These are phyloP conservation scores for Lissonota sp. DNA, from an alignment of 2,888 invertebrate genomes.

Conservation along the genomic window DNA sequence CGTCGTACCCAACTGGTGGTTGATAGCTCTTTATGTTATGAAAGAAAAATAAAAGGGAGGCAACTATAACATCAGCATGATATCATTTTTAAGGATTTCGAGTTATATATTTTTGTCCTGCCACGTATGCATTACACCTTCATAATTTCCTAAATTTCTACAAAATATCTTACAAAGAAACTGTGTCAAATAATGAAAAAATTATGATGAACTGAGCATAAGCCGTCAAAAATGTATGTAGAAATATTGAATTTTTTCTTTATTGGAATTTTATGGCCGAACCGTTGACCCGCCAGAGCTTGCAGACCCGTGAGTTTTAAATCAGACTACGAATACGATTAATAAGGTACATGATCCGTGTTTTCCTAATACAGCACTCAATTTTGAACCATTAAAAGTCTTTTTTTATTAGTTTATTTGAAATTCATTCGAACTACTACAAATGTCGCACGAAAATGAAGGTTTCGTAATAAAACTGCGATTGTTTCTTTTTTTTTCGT, in stretches of 20 bases:
- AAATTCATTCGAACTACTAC: too few species aligned
- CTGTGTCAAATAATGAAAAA: background rate
- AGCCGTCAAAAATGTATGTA: background rate
- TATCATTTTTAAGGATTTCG: background rate
- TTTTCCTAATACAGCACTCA: too few species aligned
- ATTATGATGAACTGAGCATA: background rate
- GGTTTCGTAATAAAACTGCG: background rate
- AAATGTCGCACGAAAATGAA: too few species aligned
- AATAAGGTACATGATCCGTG: too few species aligned
- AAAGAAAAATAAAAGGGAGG: constrained; percentile 77
- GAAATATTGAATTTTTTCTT: background rate
- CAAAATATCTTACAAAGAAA: background rate
- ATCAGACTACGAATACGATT: too few species aligned
- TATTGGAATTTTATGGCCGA: background rate
- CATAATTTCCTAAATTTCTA: too few species aligned
- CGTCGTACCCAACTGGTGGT: constrained; percentile 71
- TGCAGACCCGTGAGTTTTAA: too few species aligned
- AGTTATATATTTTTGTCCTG: background rate
- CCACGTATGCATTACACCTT: too few species aligned
- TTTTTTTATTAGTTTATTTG: too few species aligned
- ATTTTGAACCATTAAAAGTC: too few species aligned
- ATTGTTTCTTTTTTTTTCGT: constrained; percentile 6
- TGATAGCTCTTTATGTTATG: constrained; percentile 75
- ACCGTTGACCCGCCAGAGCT: too few species aligned
- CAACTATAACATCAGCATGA: constrained; percentile 81